Conservation (phyloP, 1,140 invertebrate genomes). For the Hesperophylax magnus region DNA sequence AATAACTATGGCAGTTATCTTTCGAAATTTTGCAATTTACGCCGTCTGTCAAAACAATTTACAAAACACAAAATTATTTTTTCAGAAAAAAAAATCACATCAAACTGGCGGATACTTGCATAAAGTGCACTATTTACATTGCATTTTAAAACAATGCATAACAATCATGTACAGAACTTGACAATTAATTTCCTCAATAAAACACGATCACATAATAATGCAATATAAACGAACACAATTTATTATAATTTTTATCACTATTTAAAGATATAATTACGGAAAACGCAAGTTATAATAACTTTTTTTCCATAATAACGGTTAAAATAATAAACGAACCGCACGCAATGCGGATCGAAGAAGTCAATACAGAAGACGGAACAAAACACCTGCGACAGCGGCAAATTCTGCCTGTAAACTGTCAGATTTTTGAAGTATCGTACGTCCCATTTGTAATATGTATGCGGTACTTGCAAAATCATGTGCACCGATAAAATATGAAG, state of each 20-base stretch:
- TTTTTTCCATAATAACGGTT: slow-evolving; percentile 8
- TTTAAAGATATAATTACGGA: background rate
- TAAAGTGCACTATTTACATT: slow-evolving; percentile 1
- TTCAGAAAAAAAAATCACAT: background rate
- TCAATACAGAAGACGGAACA: background rate
- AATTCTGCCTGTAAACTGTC: background rate
- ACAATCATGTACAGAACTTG: background rate
- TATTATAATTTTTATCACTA: background rate
- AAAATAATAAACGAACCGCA: slow-evolving; percentile 5
- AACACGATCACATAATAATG: background rate
- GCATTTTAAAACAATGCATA: background rate
- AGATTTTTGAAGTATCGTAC: background rate
- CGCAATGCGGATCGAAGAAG: background rate
- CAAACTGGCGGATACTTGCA: background rate
- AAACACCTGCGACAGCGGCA: background rate
- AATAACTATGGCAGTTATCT: background rate
- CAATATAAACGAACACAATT: background rate
- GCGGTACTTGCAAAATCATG: background rate
- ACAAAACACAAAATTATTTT: background rate
- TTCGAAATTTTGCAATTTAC: no score
- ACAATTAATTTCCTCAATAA: background rate
- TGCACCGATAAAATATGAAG: background rate
- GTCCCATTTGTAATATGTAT: background rate
- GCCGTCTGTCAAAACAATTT: no score
- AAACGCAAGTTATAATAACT: slow-evolving; percentile 9